phyloP scores from a whole-genome alignment of 2,797 vertebrate genomes.

The Propithecus perrieri region DNA sequence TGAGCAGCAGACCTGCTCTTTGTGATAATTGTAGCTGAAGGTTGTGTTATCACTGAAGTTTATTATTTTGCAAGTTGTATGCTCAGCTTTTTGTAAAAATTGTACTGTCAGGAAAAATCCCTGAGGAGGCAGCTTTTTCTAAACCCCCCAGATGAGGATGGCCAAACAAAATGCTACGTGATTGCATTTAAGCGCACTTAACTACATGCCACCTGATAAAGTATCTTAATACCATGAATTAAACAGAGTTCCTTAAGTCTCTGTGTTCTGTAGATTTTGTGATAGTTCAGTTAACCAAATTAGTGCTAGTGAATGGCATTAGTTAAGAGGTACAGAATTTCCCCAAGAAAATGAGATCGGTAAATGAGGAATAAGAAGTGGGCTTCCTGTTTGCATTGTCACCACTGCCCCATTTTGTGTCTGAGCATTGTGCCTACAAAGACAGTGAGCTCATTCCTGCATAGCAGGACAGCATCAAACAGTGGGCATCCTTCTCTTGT shows the following conservation, averaged over 20 bases:
- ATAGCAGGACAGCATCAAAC: background rate
- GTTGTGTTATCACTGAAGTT: constrained; percentile 64
- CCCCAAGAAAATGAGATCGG: background rate
- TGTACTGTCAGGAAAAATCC: constrained; percentile 68
- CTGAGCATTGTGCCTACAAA: background rate
- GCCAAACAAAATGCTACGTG: constrained; percentile 45
- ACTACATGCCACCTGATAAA: constrained; percentile 40
- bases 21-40: constrained; percentile 71
- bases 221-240: background rate
- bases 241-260: constrained; percentile 8
- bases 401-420: background rate
- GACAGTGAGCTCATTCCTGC: background rate
- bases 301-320: background rate
- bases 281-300: constrained; percentile 49
- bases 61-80: constrained; percentile 78
- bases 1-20: constrained; percentile 56
- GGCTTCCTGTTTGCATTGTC: background rate
- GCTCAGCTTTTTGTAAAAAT: constrained; percentile 78
- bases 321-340: background rate
- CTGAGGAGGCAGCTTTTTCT: constrained; percentile 53
- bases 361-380: background rate
- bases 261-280: constrained; percentile 26
- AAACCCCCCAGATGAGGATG: constrained; percentile 30
- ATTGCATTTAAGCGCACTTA: constrained; percentile 42
- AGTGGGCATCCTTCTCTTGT: background rate